These are phyloP conservation scores for Drosophila azteca DNA, from an alignment of 1,140 invertebrate species.

Conservation along the genomic window DNA sequence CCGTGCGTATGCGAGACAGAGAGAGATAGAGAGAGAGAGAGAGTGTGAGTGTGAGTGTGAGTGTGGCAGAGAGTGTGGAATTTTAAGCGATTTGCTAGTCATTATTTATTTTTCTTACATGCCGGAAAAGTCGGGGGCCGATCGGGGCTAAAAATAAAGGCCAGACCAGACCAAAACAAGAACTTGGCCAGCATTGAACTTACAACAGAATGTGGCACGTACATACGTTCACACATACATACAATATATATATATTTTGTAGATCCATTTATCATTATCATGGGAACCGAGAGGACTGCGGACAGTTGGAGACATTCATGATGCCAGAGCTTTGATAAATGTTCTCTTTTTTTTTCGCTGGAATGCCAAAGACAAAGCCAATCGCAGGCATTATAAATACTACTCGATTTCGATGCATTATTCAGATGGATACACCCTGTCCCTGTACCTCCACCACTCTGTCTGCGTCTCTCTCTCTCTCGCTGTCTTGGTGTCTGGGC, in stretches of 20 bases:
- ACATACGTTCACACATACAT: too few relatives aligned
- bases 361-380: constrained; percentile 50
- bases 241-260: background rate
- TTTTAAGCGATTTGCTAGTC: constrained; percentile 77
- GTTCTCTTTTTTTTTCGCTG: constrained; percentile 13
- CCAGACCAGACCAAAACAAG: constrained; percentile 12
- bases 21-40: too few relatives aligned
- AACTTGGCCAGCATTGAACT: constrained; percentile 68
- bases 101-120: constrained; percentile 69
- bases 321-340: constrained; percentile 58
- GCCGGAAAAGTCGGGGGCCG: constrained; percentile 35
- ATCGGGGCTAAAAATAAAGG: constrained; percentile 55
- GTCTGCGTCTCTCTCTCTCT: background rate
- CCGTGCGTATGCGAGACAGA: background rate
- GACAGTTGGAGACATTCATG: constrained; percentile 66
- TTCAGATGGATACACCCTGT: constrained; percentile 17
- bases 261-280: constrained; percentile 72
- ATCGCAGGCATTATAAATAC: constrained; percentile 67
- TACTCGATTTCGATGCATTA: constrained; percentile 35
- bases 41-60: too few relatives aligned
- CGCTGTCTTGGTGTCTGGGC: constrained; percentile 55
- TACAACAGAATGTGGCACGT: constrained; percentile 27
- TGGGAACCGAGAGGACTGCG: constrained; percentile 25
- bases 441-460: background rate
- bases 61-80: constrained; percentile 39